Evolutionary conservation across 1,140 invertebrate species (phyloP).

Genomic region (Globodera ellingtonae): DNA sequence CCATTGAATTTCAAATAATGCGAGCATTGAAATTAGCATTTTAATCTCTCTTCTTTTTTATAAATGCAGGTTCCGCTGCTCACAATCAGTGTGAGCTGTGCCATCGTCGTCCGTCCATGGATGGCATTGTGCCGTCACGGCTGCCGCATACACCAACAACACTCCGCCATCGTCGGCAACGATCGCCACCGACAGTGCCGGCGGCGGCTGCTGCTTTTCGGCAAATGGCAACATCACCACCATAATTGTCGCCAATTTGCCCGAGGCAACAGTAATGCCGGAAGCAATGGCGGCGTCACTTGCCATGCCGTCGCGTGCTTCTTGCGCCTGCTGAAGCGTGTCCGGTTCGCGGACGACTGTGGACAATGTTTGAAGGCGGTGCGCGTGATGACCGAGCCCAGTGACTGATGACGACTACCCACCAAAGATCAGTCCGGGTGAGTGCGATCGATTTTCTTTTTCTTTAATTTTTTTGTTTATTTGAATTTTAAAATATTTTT

Average conservation of each 20-base stretch:
- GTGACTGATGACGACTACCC: constrained; percentile 86
- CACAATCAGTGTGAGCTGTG: constrained; percentile 9
- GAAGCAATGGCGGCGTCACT: constrained; percentile 5
- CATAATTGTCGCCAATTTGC: neutral
- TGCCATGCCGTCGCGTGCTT: constrained; percentile 6
- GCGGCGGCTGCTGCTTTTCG: neutral
- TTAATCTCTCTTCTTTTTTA: too few species aligned
- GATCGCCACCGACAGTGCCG: neutral
- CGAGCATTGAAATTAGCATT: neutral
- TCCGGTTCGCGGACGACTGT: constrained; percentile 89
- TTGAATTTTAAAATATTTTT: neutral
- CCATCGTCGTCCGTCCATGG: neutral
- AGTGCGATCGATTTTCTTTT: constrained; percentile 40
- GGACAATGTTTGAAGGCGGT: constrained; percentile 82
- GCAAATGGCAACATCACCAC: neutral
- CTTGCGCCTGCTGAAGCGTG: constrained; percentile 74
- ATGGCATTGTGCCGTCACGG: neutral
- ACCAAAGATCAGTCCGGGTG: constrained; percentile 73
- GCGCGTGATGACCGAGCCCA: constrained; percentile 84
- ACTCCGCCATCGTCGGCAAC: neutral
- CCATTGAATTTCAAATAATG: neutral
- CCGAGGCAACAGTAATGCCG: constrained; percentile 1
- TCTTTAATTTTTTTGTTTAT: too few species aligned
- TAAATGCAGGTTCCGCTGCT: neutral
- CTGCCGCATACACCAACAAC: neutral